Evolutionary conservation across 1,140 invertebrate genomes (phyloP), one percentile per base, ranked within the genome.

Genomic region (Heliconius eleuchia): DNA sequence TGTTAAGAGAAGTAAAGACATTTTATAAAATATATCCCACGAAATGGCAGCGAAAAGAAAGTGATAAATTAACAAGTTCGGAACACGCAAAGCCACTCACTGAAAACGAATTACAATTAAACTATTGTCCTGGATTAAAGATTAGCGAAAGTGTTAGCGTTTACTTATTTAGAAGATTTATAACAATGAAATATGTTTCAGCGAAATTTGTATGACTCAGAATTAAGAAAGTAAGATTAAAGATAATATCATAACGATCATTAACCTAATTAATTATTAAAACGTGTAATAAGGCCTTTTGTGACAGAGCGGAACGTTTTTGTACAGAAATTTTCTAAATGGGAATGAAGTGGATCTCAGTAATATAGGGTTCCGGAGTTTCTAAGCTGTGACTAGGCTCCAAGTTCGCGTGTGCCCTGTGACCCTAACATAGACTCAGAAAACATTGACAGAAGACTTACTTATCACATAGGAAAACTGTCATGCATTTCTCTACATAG

Each of bases 51-150:
- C 37, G 27, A 76, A 71, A 76, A 57, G 78, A 82, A 82, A 80
- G 76, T 80, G 81, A 74, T 71, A 71, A 77, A 34, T 73, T 57
- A 80, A 80, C 74, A 80, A 78, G 81, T 80, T 78, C 23, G 74
- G 19, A 77, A 79, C 72, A 77, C 78, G 78, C 78, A 66, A 82
- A 77, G 73, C 55, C 71, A 73, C 79, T 73, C 78, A 37, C 60
- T 66, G 75, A 82, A 76, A 80, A 77, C 78, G 74, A 82, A 82
- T 82, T 80, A 60, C 66, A 73, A 80, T 76, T 77, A 82, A 82
- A 55, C 76, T 42, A 75, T 80, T 80, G 81, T 82, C 81, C 81
- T 82, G 81, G 55, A 77, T 82, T 80, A 66, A 76, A 79, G 60
- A 37, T 74, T 60, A 80, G 78, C 72, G 78, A 82, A 82, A 82